Base-by-base conservation (phyloP, 2,888 invertebrate genomes). In the Chromoteleia sp. region DNA sequence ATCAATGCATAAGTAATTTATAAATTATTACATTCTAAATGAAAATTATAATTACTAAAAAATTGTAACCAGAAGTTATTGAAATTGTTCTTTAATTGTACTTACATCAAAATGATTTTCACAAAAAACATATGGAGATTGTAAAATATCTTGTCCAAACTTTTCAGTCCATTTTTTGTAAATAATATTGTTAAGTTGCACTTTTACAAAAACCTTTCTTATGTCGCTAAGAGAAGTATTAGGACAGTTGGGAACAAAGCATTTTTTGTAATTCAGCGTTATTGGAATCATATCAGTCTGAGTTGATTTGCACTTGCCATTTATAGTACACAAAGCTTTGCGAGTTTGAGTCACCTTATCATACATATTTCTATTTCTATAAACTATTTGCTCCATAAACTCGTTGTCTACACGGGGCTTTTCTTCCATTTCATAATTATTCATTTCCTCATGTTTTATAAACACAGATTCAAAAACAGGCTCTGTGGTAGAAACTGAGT, bases 31-130 rank as follows among this genome's bases (percentile, higher is more conserved):
- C n/a, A n/a, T n/a, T n/a, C n/a, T n/a, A n/a, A n/a, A n/a, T n/a
- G n/a, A 25, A 25, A 25, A 25, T 25, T 25, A 2, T 25, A 25
- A 4, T 25, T 25, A 25, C 6, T 25, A 6, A 25, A 25, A 25
- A 25, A 2, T 4, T 25, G 2, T 25, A 4, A 4, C 25, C 25
- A 25, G 6, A 25, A 25, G 6, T 25, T 4, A 25, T 4, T 6
- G 6, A 6, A 25, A 25, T 4, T 4, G 6, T 6, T 25, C 6
- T 2, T 25, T 25, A 6, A 36, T 0, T 41, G 4, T 2, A 48
- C 73, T 56, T 45, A 74, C 73, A 63, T 74, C 30, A n/a, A 74
- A 74, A 43, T 74, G 73, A 33, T 74, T 17, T 14, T 45, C 73
- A 21, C 73, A 74, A 15, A 74, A 54, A 17, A 63, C 14, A 33